Percentiles rank a stretch among this genome's conserved stretches.
Evolutionary conservation across 2,113 vertebrate genomes (phyloP).

Genomic region (Symphodus melops): DNA sequence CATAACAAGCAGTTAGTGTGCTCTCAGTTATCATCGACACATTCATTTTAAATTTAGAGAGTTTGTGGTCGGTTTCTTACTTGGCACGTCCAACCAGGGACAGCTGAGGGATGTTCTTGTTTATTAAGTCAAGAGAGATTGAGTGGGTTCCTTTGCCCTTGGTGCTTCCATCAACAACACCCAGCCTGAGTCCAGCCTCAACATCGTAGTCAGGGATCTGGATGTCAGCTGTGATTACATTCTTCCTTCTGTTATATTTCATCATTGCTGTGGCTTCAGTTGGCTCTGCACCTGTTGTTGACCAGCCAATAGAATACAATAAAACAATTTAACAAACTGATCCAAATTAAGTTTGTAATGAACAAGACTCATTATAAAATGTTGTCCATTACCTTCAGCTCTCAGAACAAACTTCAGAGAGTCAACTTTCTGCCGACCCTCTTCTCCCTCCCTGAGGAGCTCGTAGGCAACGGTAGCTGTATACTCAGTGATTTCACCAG

Average conservation of each 20-base stretch:
- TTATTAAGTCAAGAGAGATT: conserved; percentile 87
- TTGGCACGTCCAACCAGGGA: conserved; percentile 87
- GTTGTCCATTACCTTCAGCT: conserved; percentile 85
- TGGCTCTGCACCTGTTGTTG: conserved; percentile 79
- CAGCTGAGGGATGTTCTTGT: conserved; percentile 87
- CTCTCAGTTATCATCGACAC: neutral
- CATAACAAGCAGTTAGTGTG: neutral
- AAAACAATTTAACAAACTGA: neutral
- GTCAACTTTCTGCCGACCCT: conserved; percentile 82
- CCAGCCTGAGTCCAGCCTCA: conserved; percentile 87
- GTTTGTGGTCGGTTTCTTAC: conserved; percentile 79
- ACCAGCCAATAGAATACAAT: neutral
- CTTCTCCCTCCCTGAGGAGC: conserved; percentile 75
- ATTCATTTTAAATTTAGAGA: neutral
- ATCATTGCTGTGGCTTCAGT: conserved; percentile 82
- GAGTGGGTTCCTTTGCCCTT: conserved; percentile 80
- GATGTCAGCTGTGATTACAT: conserved; percentile 83
- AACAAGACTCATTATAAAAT: neutral
- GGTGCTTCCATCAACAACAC: conserved; percentile 79
- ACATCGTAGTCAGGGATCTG: conserved; percentile 87
- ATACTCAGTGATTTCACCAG: conserved; percentile 88
- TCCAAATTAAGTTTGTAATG: neutral
- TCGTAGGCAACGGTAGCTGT: conserved; percentile 85
- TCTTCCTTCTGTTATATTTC: conserved; percentile 87
- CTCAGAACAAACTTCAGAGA: conserved; percentile 84